These are phyloP conservation scores for Chalcis sispes DNA, from an alignment of 2,888 invertebrate genomes.

Conservation along the genomic window DNA sequence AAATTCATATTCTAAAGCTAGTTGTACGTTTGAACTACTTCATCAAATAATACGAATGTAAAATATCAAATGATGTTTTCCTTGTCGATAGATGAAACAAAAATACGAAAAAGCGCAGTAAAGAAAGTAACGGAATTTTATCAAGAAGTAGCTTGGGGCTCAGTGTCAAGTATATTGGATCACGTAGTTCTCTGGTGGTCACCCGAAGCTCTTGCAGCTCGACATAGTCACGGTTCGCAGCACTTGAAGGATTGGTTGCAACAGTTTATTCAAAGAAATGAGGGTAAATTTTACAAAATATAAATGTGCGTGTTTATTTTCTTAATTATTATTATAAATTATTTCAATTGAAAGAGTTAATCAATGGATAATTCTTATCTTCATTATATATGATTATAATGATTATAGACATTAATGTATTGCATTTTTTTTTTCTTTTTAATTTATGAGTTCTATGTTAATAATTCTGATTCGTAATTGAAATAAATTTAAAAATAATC, in stretches of 20 bases:
- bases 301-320: too few species aligned
- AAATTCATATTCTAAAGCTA: background rate
- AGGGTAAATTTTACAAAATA: too few species aligned
- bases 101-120: constrained; percentile 80
- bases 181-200: constrained; percentile 92
- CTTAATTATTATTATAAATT: too few species aligned
- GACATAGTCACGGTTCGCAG: constrained; percentile 73
- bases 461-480: too few species aligned
- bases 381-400: too few species aligned
- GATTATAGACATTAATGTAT: too few species aligned
- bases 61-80: constrained; percentile 54
- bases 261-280: constrained; percentile 67
- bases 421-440: too few species aligned
- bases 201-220: constrained; percentile 83
- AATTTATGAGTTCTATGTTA: too few species aligned
- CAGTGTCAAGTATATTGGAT: constrained; percentile 87
- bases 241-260: constrained; percentile 71
- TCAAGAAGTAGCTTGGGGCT: constrained; percentile 87
- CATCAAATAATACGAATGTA: background rate
- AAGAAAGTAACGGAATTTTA: constrained; percentile 83
- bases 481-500: too few species aligned
- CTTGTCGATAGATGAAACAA: constrained; percentile 77
- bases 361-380: too few species aligned
- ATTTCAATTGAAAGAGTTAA: too few species aligned
- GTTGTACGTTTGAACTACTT: too few species aligned